phyloP scores from a whole-genome alignment of 2,888 invertebrate species.

The Drosophila kambysellisi region DNA sequence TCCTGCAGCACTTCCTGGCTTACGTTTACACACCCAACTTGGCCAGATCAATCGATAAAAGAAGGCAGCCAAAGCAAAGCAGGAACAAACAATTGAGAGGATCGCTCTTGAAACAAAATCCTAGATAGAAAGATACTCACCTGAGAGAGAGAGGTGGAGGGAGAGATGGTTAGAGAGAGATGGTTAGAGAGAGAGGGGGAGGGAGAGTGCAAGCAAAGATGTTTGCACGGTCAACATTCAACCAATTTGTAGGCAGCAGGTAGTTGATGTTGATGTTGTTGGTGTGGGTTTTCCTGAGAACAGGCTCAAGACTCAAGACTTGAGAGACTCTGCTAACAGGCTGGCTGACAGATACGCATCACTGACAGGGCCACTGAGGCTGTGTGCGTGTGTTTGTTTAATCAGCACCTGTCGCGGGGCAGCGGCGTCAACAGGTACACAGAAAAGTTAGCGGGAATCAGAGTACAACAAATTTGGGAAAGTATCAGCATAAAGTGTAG shows the following conservation, averaged over 20 bases:
- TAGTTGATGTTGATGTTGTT: conserved; percentile 61
- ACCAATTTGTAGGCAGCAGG: conserved; percentile 72
- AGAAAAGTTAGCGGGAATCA: conserved; percentile 42
- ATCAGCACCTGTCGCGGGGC: conserved; percentile 76
- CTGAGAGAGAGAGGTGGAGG: conserved; percentile 19
- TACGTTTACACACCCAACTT: conserved; percentile 71
- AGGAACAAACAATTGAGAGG: conserved; percentile 76
- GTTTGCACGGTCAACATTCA: conserved; percentile 79
- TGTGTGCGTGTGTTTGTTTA: conserved; percentile 75
- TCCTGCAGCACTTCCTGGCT: conserved; percentile 75
- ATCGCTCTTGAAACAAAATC: conserved; percentile 67
- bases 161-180: no score
- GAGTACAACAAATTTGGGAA: conserved; percentile 56
- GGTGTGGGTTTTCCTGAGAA: conserved; percentile 80
- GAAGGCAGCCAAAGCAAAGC: conserved; percentile 46
- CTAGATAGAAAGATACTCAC: conserved; percentile 64
- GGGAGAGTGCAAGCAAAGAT: conserved; percentile 46
- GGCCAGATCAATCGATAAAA: conserved; percentile 58
- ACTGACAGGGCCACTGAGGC: conserved; percentile 38
- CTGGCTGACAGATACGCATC: conserved; percentile 80
- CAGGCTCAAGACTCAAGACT: conserved; percentile 36
- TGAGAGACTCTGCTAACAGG: conserved; percentile 62
- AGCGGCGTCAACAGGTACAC: conserved; percentile 72
- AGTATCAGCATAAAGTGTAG: conserved; percentile 67
- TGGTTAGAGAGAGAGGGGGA: background rate